Percentiles rank a stretch among this genome's conserved stretches.
Conservation (phyloP, 2,797 vertebrate genomes). For the Telmatherina bonti region DNA sequence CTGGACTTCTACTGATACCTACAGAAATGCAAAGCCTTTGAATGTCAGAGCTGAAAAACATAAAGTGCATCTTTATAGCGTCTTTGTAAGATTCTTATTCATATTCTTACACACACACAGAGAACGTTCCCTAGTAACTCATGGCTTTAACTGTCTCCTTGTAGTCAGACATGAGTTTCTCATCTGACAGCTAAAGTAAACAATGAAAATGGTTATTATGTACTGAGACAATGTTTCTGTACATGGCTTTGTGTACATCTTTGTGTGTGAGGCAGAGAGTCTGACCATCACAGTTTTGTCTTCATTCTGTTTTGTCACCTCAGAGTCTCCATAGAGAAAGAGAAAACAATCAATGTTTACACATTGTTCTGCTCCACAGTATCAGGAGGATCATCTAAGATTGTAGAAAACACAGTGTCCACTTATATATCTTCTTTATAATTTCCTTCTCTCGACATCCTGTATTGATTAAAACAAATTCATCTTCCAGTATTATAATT, state of each 20-base stretch:
- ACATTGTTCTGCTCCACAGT: not conserved
- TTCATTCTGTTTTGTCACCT: not conserved
- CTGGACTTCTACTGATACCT: slow-evolving; percentile 57
- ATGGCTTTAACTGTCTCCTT: slow-evolving; percentile 80
- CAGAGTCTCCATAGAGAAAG: slow-evolving; percentile 18
- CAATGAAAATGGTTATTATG: slow-evolving; percentile 6
- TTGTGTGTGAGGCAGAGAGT: not conserved
- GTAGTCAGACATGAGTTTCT: slow-evolving; percentile 82
- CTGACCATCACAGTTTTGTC: slow-evolving; percentile 1
- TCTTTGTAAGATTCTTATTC: not conserved
- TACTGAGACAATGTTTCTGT: not conserved
- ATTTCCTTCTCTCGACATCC: slow-evolving; percentile 30
- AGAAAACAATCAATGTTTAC: slow-evolving; percentile 2
- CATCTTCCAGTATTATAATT: not conserved
- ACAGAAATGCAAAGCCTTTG: slow-evolving; percentile 17
- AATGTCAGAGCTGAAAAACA: not conserved
- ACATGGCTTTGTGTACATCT: not conserved
- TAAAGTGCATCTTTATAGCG: too few relatives aligned
- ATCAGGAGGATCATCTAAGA: slow-evolving; percentile 14
- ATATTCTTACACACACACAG: not conserved
- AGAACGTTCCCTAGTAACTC: slow-evolving; percentile 80
- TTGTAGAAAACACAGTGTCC: not conserved
- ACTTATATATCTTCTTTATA: slow-evolving; percentile 43
- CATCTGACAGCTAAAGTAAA: slow-evolving; percentile 65
- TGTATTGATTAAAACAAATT: slow-evolving; percentile 42